Conservation (phyloP, 2,888 invertebrate species). For the Hypolimnas misippus region DNA sequence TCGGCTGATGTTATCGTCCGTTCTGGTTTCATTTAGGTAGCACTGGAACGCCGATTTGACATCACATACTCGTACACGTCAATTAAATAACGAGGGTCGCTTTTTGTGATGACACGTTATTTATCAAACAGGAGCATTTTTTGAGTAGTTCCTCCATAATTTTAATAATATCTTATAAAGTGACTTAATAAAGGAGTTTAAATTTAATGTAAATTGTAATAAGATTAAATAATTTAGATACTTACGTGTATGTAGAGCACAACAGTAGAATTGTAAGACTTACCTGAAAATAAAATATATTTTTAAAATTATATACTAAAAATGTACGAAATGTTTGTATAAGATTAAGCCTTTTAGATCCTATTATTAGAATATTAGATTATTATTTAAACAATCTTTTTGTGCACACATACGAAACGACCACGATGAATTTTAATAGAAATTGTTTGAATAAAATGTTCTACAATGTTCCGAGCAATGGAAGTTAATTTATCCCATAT, state of each 20-base stretch:
- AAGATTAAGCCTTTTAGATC: too few species aligned
- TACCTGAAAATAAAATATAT: slow-evolving; percentile 56
- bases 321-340: too few species aligned
- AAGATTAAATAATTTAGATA: not conserved
- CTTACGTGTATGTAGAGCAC: too few species aligned
- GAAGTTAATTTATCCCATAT: too few species aligned
- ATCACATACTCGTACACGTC: slow-evolving; percentile 23
- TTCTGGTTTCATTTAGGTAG: slow-evolving; percentile 36
- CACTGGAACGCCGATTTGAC: slow-evolving; percentile 31
- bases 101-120: slow-evolving; percentile 27
- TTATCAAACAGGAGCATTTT: slow-evolving; percentile 14
- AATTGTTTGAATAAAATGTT: too few species aligned
- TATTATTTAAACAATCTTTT: too few species aligned
- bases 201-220: too few species aligned
- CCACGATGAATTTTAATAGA: too few species aligned
- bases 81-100: slow-evolving; percentile 37
- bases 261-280: slow-evolving; percentile 36
- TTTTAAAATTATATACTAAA: slow-evolving; percentile 42
- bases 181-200: not conserved
- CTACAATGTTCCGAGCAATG: too few species aligned
- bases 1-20: slow-evolving; percentile 36
- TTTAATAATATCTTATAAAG: not conserved
- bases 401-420: too few species aligned
- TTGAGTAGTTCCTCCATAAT: not conserved
- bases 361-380: too few species aligned